Conservation (phyloP, 1,140 invertebrate genomes). For the Sminthurinus signatus region DNA sequence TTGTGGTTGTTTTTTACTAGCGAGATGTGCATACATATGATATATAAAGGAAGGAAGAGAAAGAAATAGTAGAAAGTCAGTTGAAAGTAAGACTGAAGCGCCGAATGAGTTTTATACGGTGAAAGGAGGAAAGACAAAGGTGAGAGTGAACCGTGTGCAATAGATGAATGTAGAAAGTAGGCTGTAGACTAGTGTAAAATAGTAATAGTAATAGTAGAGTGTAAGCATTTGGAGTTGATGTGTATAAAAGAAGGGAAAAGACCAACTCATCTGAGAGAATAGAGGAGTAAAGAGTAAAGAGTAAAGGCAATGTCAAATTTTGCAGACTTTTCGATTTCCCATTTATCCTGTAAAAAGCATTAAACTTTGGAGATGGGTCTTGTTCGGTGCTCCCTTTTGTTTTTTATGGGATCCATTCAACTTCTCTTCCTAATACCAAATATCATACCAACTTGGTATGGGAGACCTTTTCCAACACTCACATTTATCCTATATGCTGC, state of each 20-base stretch:
- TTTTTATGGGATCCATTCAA: conserved; percentile 22
- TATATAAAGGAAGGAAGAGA: no score
- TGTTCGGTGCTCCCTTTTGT: conserved; percentile 19
- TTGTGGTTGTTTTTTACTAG: no score
- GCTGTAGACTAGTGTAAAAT: background rate
- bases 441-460: conserved; percentile 1
- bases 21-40: no score
- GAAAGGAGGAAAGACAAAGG: no score
- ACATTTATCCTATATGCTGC: no score
- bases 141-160: background rate
- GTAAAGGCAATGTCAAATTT: conserved; percentile 29
- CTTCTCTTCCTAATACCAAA: background rate
- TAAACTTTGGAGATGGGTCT: conserved; percentile 26
- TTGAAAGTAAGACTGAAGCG: no score
- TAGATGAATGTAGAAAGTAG: conserved; percentile 10
- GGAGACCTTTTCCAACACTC: no score
- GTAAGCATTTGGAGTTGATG: conserved; percentile 10
- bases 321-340: conserved; percentile 37
- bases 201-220: conserved; percentile 1
- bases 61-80: no score
- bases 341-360: conserved; percentile 33
- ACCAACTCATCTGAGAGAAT: conserved; percentile 31
- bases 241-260: conserved; percentile 19
- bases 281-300: no score
- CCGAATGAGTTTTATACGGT: no score